Evolutionary conservation across 2,113 vertebrate genomes (phyloP), one percentile per base, ranked within the genome.

Genomic region (Alligator mississippiensis): DNA sequence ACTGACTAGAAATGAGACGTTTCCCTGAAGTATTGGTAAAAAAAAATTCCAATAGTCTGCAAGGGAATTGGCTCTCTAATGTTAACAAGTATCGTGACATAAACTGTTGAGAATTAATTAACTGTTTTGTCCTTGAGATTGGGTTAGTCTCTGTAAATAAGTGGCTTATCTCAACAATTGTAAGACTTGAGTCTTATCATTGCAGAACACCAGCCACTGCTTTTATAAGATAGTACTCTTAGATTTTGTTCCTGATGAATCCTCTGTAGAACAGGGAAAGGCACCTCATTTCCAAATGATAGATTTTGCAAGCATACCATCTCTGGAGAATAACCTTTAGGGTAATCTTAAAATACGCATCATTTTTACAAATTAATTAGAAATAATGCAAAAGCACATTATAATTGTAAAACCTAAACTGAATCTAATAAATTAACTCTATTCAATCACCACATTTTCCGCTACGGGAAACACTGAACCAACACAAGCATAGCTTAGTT

Each of bases 41-140:
- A 80, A 92, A 95, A 87, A 11, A 88, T 66, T 89, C 86, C 21
- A 79, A 82, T 66, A 90, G 84, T 68, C 47, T 92, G 68, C 34
- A 90, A 34, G 63, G 90, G 68, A 90, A 54, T 85, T 84, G 7
- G 54, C 58, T 55, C 55, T n/a, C 55, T 27, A 92, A 38, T 25
- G 55, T 11, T 81, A 70, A 22, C 22, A 87, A 89, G 34, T 28
- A n/a, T 60, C 24, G 91, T 83, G 84, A 85, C 4, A 79, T 63
- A 89, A 34, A 95, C 30, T 83, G 16, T 72, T 12, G 63, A 24
- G 78, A 92, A 96, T 84, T 88, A 94, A 91, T 78, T 87, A 92
- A 85, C 22, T 74, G 28, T 85, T 94, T 66, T 59, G 60, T 16
- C 66, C 61, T 10, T 84, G 75, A 89, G 90, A 96, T 94, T 79